Evolutionary conservation across 2,797 vertebrate genomes (phyloP), one percentile per base, ranked within the genome.

Genomic region (Manis javanica): DNA sequence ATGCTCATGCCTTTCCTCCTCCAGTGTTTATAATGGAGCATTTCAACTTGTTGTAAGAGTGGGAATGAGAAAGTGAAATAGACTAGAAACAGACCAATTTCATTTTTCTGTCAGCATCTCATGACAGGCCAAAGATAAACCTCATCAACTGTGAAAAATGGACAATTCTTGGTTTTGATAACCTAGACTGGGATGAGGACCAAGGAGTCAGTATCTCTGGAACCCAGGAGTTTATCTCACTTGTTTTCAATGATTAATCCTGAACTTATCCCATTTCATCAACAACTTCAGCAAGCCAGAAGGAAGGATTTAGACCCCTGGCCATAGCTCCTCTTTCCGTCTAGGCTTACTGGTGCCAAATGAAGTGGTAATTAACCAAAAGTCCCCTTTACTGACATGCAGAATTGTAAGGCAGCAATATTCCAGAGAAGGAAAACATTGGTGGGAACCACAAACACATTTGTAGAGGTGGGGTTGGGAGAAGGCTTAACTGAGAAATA

Each of bases 141-240:
- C 96, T 93, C 97, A 98, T 97, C 97, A 97, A 97, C 91, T 93
- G 94, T 97, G 97, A 97, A 96, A 97, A 98, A 98, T 92, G 96
- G 91, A 95, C 94, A 91, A 88, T 66, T 72, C 79, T 93, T 91
- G 95, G 91, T 96, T 97, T 85, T 89, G 97, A 97, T 97, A 97
- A 95, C 96, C 97, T 86, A 69, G 26, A 7, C 93, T 83, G 89
- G 96, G 95, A 94, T 9, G 84, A 96, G 95, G 68, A 95, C 94
- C 97, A 95, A 96, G 95, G 87, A 95, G 94, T 87, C 93, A 91
- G 83, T 86, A 86, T 92, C 82, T 94, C 88, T 90, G 91, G 81
- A 87, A 88, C 49, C 68, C 34, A 5, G 15, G 75, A 88, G 68
- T 97, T 95, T 94, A 97, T 97, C 94, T 95, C 90, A 31, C 91